phyloP scores from a whole-genome alignment of 2,888 invertebrate species.

The Leptinotarsa haldemani region DNA sequence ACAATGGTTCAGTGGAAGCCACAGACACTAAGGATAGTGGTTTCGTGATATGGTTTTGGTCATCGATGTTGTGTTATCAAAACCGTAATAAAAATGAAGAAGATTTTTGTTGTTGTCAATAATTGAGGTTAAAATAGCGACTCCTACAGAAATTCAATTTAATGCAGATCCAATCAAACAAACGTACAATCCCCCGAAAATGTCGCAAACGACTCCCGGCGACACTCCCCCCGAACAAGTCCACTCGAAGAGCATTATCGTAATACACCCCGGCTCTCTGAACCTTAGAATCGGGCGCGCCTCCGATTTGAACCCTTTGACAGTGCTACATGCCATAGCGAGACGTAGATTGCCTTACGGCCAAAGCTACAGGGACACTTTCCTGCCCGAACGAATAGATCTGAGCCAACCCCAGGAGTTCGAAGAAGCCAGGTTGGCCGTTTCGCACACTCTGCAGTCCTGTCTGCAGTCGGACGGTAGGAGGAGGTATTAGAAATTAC shows the following conservation, averaged over 20 bases:
- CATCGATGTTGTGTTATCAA: too few species aligned
- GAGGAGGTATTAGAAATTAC: conserved; percentile 66
- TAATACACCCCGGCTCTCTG: conserved; percentile 95
- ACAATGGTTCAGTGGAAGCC: too few species aligned
- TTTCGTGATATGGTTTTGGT: too few species aligned
- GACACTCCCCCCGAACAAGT: conserved; percentile 66
- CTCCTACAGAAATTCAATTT: not conserved
- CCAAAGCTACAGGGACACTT: conserved; percentile 56
- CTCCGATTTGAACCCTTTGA: conserved; percentile 88
- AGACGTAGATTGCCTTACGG: conserved; percentile 71
- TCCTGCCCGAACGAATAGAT: conserved; percentile 75
- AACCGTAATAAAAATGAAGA: too few species aligned
- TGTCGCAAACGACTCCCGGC: conserved; percentile 42
- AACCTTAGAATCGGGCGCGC: conserved; percentile 91
- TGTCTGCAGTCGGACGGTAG: conserved; percentile 87
- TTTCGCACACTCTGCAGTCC: conserved; percentile 87
- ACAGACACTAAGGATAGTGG: too few species aligned
- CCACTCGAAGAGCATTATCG: conserved; percentile 84
- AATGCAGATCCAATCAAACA: not conserved
- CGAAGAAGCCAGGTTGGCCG: conserved; percentile 85
- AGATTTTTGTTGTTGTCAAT: too few species aligned
- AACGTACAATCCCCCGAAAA: conserved; percentile 7
- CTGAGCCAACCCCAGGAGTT: conserved; percentile 80
- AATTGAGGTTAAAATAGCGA: too few species aligned
- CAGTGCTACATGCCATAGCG: conserved; percentile 87